Base-by-base conservation (phyloP, 2,113 vertebrate genomes). In the Blennius ocellaris region DNA sequence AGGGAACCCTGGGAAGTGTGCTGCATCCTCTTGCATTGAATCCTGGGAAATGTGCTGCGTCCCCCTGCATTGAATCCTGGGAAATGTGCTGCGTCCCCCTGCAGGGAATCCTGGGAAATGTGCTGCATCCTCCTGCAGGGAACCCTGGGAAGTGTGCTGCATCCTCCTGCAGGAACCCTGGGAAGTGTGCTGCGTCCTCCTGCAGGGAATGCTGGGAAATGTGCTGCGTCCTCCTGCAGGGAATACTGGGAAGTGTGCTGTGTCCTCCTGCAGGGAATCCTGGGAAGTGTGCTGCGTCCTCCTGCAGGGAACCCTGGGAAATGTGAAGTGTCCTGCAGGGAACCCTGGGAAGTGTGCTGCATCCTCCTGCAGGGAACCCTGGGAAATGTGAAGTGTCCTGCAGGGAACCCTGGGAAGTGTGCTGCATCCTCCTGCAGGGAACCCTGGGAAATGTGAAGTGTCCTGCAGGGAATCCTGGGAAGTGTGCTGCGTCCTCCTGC, bases 231-330 rank as follows among this genome's bases (percentile, higher is more conserved):
- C n/a, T n/a, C n/a, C n/a, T n/a, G 30, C 38, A 62, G 16, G 60
- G 10, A 1, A 53, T 10, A 54, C 8, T 53, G 73, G 63, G 63
- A 75, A 67, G 54, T 68, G 56, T 16, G n/a, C n/a, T n/a, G n/a
- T n/a, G n/a, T n/a, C n/a, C n/a, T n/a, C n/a, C n/a, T n/a, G 30
- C 38, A 62, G 16, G 60, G 10, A 1, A 53, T 10, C 62, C 8
- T 53, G 73, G 63, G 63, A 75, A 67, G 54, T 68, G 56, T 16
- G n/a, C n/a, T n/a, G n/a, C n/a, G n/a, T n/a, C n/a, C n/a, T n/a
- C n/a, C n/a, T n/a, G 30, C 38, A 62, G 16, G 60, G 10, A 1
- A 53, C 7, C 62, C 8, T 53, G 73, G 63, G 63, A 75, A 67
- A 60, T 68, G 56, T 16, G n/a, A n/a, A n/a, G n/a, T n/a, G n/a